Conservation (phyloP, 2,113 vertebrate species). For the Progne subis region DNA sequence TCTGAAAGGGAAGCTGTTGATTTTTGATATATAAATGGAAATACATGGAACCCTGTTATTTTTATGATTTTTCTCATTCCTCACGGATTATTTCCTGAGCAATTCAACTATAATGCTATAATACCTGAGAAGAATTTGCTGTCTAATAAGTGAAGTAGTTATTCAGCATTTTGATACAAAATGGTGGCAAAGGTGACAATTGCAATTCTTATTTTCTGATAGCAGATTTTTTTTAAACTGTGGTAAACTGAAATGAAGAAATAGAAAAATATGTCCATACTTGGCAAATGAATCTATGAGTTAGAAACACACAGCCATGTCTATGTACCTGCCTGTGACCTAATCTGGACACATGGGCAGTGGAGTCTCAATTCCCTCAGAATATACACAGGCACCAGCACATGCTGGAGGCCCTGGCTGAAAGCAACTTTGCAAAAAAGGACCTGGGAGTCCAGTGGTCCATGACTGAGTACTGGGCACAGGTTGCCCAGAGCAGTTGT, state of each 20-base stretch:
- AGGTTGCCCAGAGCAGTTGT: neutral
- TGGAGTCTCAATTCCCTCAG: neutral
- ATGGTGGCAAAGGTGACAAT: neutral
- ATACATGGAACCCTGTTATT: neutral
- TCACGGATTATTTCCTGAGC: neutral
- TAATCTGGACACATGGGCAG: neutral
- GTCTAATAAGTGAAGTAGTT: neutral
- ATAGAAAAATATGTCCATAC: neutral
- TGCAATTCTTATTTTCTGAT: neutral
- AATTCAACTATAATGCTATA: neutral
- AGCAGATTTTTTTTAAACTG: neutral
- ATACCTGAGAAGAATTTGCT: neutral
- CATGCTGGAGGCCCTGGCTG: neutral
- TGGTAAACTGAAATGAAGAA: neutral
- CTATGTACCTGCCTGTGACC: neutral
- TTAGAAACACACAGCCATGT: neutral
- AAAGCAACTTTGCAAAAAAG: neutral
- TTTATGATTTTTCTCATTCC: neutral
- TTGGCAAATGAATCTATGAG: neutral
- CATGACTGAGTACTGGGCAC: neutral
- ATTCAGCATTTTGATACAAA: neutral
- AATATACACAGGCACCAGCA: neutral
- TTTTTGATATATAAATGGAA: neutral
- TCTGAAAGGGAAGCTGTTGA: neutral
- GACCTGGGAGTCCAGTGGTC: neutral